Evolutionary conservation across 2,797 vertebrate genomes (phyloP).

Genomic region (Micromesistius poutassou): DNA sequence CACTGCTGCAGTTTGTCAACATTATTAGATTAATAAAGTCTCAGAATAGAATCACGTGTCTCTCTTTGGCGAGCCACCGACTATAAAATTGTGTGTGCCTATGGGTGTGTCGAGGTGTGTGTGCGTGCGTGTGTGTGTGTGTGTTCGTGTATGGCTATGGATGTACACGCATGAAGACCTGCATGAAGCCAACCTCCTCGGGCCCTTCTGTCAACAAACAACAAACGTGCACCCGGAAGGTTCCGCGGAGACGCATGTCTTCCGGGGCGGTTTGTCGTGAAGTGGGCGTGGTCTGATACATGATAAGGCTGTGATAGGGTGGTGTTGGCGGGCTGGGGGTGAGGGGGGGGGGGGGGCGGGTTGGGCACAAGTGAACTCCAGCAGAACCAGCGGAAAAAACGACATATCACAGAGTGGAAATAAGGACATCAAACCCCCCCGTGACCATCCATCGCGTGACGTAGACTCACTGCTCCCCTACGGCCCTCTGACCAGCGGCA

Average conservation of each 20-base stretch:
- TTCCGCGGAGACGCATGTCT: too few relatives aligned
- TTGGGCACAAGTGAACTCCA: constrained; percentile 15
- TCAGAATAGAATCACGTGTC: background rate
- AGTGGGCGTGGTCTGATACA: too few relatives aligned
- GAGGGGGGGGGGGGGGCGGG: constrained; percentile 7
- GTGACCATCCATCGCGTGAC: too few relatives aligned
- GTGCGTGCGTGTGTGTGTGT: constrained; percentile 6
- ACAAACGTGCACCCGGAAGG: too few relatives aligned
- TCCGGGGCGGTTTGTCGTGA: too few relatives aligned
- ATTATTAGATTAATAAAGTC: background rate
- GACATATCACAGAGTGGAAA: background rate
- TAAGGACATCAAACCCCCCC: constrained; percentile 11
- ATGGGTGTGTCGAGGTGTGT: background rate
- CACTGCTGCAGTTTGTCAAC: background rate
- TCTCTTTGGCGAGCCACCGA: background rate
- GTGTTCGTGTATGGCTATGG: background rate
- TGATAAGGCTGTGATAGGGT: too few relatives aligned
- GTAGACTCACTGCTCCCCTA: too few relatives aligned
- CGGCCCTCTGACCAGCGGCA: background rate
- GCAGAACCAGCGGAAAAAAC: constrained; percentile 14
- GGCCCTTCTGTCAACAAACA: background rate
- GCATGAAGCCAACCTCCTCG: constrained; percentile 7
- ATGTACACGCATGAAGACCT: background rate
- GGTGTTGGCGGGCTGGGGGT: background rate
- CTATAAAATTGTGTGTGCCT: background rate